These are phyloP conservation scores for Gymnothorax reevesii DNA, from an alignment of 2,797 vertebrate species.

Conservation along the genomic window DNA sequence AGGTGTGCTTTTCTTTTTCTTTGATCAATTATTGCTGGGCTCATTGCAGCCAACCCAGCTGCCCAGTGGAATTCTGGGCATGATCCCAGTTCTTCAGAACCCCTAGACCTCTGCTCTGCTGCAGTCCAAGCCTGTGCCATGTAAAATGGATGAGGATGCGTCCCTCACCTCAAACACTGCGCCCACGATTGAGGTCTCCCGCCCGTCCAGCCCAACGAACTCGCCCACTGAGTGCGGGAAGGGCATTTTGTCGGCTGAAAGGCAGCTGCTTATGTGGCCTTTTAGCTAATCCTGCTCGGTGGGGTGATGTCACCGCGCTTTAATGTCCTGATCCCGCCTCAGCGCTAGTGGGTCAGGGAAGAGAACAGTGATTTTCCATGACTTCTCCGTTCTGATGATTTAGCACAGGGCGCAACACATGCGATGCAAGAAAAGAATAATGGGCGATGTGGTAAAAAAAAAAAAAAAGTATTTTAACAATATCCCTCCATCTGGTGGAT, in stretches of 20 bases:
- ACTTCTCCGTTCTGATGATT: neutral
- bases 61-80: neutral
- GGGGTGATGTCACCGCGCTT: conserved; percentile 22
- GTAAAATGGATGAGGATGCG: neutral
- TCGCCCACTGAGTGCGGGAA: neutral
- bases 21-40: too few species aligned
- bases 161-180: neutral
- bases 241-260: conserved; percentile 22
- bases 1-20: too few species aligned
- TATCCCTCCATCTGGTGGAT: neutral
- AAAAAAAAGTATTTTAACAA: too few species aligned
- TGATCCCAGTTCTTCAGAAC: neutral
- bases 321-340: conserved; percentile 27
- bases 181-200: neutral
- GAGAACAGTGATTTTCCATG: conserved; percentile 11
- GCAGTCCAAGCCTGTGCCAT: neutral
- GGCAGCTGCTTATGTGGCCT: conserved; percentile 29
- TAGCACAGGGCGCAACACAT: neutral
- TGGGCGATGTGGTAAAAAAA: neutral
- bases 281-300: conserved; percentile 28
- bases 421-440: neutral
- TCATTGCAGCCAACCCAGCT: neutral
- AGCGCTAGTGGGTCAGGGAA: neutral
- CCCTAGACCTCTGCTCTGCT: neutral
- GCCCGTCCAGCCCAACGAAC: neutral